Conservation (phyloP, 2,113 vertebrate genomes). For the Dryoscopus gambensis region DNA sequence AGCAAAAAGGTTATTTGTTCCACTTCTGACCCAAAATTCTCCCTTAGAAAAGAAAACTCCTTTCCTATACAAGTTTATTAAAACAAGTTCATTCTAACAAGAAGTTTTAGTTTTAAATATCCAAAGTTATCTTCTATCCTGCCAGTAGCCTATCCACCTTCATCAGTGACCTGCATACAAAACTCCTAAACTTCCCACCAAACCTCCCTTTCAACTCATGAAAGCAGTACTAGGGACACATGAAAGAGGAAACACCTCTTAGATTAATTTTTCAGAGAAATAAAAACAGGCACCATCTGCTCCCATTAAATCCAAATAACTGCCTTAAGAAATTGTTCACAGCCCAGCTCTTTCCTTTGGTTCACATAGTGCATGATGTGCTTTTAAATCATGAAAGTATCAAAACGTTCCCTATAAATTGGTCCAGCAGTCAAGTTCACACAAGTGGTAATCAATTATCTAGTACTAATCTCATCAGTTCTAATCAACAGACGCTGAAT, state of each 20-base stretch:
- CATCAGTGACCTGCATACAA: background rate
- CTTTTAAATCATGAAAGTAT: background rate
- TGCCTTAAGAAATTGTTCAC: background rate
- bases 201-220: background rate
- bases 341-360: background rate
- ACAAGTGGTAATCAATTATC: background rate
- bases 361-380: background rate
- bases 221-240: accelerated
- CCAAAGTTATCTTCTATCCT: background rate
- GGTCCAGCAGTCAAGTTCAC: background rate
- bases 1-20: background rate
- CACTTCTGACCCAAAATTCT: background rate
- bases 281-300: background rate
- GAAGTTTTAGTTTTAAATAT: background rate
- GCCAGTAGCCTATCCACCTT: background rate
- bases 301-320: background rate
- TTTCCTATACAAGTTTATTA: background rate
- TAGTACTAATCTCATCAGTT: background rate
- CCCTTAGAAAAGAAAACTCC: background rate
- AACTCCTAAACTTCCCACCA: background rate
- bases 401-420: background rate
- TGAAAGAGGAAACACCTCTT: background rate
- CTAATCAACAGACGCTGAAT: background rate
- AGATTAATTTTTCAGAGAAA: background rate
- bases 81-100: background rate